Conservation (phyloP, 2,113 vertebrate species). For the Caloenas nicobarica region DNA sequence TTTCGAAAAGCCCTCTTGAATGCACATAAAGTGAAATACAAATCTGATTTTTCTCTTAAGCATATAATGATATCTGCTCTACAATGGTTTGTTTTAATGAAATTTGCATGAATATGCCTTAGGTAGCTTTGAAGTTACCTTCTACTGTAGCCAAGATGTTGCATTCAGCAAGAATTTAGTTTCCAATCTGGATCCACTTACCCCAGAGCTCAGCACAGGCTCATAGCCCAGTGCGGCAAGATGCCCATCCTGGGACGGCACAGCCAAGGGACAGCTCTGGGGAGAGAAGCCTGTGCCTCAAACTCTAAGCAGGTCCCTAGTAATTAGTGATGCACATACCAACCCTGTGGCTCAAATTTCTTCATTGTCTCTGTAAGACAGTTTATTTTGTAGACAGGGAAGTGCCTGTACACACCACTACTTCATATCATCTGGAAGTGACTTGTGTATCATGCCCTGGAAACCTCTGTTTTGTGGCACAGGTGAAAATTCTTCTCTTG, state of each 20-base stretch:
- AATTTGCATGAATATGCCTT: neutral
- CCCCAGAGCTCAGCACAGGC: neutral
- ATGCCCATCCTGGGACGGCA: neutral
- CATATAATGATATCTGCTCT: neutral
- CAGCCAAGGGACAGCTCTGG: neutral
- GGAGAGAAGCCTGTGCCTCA: neutral
- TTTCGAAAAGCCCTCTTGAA: neutral
- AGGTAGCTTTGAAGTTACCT: neutral
- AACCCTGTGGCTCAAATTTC: neutral
- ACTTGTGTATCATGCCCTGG: neutral
- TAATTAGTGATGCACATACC: neutral
- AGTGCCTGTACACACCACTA: neutral
- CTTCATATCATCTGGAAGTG: neutral
- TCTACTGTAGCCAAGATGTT: neutral
- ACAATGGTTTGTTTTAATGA: neutral
- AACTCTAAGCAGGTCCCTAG: neutral
- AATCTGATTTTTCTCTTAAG: neutral
- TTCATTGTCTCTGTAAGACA: neutral
- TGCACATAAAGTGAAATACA: neutral
- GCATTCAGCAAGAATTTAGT: neutral
- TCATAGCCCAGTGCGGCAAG: neutral
- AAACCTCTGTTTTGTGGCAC: neutral
- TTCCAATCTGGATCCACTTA: neutral
- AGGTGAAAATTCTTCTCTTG: neutral
- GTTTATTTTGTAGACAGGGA: neutral